phyloP scores from a whole-genome alignment of 2,113 vertebrate species.

The Paedocypris sp. region DNA sequence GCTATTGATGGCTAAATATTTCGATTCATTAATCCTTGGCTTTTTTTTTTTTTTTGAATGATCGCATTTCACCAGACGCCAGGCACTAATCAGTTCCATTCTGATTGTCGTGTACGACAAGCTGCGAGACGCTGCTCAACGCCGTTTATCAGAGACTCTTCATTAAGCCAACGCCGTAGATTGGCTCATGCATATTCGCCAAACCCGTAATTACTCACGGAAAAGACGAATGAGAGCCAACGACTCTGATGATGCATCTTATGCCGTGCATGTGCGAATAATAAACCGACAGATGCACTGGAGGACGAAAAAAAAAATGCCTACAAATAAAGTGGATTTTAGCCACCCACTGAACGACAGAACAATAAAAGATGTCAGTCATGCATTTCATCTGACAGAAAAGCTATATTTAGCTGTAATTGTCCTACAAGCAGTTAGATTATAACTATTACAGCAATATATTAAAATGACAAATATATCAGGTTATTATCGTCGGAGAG shows the following conservation, averaged over 20 bases:
- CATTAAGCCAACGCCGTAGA: slow-evolving; percentile 24
- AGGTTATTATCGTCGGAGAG: no score
- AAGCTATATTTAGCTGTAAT: no score
- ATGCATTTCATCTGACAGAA: slow-evolving; percentile 10
- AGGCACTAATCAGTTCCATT: neutral
- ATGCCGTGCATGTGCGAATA: slow-evolving; percentile 25
- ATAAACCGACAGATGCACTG: slow-evolving; percentile 29
- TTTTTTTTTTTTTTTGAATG: neutral
- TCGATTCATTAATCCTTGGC: neutral
- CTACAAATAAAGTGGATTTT: no score
- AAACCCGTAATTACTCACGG: slow-evolving; percentile 30
- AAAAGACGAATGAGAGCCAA: slow-evolving; percentile 10
- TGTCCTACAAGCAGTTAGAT: no score
- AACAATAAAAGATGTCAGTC: slow-evolving; percentile 16
- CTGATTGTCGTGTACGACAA: neutral
- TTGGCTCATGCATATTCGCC: slow-evolving; percentile 22
- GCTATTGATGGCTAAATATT: slow-evolving; percentile 9
- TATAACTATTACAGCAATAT: no score
- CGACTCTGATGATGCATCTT: slow-evolving; percentile 21
- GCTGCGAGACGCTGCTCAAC: slow-evolving; percentile 13
- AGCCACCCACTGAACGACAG: slow-evolving; percentile 25
- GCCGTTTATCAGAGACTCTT: slow-evolving; percentile 19
- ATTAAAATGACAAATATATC: no score
- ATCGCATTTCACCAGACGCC: neutral
- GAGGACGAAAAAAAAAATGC: no score